Conservation (phyloP, 2,888 invertebrate genomes). For the Mystacides longicornis region DNA sequence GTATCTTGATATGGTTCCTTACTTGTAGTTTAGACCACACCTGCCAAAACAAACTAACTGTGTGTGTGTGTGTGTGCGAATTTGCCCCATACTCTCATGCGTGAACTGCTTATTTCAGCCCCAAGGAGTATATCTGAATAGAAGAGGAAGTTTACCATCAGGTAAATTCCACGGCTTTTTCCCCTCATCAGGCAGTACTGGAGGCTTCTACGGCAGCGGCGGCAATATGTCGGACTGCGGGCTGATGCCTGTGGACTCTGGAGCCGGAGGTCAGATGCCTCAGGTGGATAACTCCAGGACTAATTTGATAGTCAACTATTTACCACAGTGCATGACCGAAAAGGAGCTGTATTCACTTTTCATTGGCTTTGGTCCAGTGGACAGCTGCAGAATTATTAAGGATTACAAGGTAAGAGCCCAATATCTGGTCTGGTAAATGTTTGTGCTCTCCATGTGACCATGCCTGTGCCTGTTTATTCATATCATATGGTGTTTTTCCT, state of each 20-base stretch:
- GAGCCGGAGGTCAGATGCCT: too few species aligned
- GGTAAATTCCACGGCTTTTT: constrained; percentile 22
- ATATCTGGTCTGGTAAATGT: too few species aligned
- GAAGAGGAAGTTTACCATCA: constrained; percentile 24
- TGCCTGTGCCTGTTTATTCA: too few species aligned
- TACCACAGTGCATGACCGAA: constrained; percentile 90
- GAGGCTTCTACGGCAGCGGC: constrained; percentile 23
- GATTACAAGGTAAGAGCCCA: constrained; percentile 75
- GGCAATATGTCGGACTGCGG: constrained; percentile 33
- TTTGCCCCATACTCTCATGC: too few species aligned
- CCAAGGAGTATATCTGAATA: constrained; percentile 17
- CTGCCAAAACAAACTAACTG: too few species aligned
- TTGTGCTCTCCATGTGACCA: too few species aligned
- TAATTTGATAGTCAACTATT: constrained; percentile 91
- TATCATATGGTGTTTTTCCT: too few species aligned
- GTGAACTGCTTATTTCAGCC: too few species aligned
- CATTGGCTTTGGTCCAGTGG: constrained; percentile 79
- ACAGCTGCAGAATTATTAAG: constrained; percentile 87
- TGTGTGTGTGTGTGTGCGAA: too few species aligned
- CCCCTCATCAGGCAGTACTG: constrained; percentile 12
- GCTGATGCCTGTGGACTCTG: constrained; percentile 48
- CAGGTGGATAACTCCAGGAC: constrained; percentile 49
- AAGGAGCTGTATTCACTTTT: constrained; percentile 86
- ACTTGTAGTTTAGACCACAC: too few species aligned
- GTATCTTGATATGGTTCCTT: constrained; percentile 1